Percentiles rank a stretch among this genome's conserved stretches.
Conservation (phyloP, 2,888 invertebrate species). For the Rosalia funebris region DNA sequence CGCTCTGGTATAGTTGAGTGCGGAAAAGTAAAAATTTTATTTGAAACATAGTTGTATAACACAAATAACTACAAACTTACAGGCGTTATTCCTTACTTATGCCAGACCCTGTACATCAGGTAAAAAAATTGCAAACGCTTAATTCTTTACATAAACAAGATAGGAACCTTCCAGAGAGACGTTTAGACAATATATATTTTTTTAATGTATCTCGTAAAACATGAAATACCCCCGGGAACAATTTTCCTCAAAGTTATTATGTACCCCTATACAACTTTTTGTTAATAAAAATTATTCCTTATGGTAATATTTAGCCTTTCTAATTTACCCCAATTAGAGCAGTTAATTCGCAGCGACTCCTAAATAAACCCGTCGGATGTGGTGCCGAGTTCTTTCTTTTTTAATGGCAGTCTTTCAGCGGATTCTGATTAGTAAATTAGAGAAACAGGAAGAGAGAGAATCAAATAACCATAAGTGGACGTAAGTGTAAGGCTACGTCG, state of each 20-base stretch:
- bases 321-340: neutral
- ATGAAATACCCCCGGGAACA: slow-evolving; percentile 5
- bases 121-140: neutral
- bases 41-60: too few relatives aligned
- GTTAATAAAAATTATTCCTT: slow-evolving; percentile 9
- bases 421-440: too few relatives aligned
- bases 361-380: neutral
- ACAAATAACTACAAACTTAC: too few relatives aligned
- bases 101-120: neutral
- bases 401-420: too few relatives aligned
- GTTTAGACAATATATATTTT: slow-evolving; percentile 11
- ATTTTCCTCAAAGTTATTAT: slow-evolving; percentile 3
- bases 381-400: too few relatives aligned
- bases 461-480: too few relatives aligned
- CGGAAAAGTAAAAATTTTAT: too few relatives aligned
- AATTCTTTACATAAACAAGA: slow-evolving; percentile 9
- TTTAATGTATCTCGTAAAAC: slow-evolving; percentile 14
- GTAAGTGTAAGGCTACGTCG: too few relatives aligned
- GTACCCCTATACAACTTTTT: neutral
- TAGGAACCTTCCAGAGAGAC: slow-evolving; percentile 1
- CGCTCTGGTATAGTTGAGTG: too few relatives aligned
- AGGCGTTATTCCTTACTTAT: too few relatives aligned
- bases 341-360: neutral
- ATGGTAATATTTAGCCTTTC: slow-evolving; percentile 1
- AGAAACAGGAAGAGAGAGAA: too few relatives aligned